A percentile compares a stretch with the other conserved stretches of the same genome.
phyloP scores from a whole-genome alignment of 2,888 invertebrate species.

The Patella depressa region DNA sequence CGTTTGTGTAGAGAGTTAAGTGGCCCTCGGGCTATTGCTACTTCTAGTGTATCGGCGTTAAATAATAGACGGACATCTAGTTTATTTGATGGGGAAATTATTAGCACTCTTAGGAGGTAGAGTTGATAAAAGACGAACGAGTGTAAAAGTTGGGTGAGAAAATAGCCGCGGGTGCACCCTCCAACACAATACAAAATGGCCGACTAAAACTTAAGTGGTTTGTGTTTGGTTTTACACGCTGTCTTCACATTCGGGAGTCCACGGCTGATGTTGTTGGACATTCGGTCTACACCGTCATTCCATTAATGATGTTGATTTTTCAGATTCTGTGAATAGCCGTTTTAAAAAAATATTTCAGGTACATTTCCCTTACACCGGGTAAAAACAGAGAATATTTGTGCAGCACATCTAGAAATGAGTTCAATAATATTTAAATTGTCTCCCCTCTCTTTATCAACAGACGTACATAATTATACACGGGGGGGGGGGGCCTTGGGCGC shows the following conservation, averaged over 20 bases:
- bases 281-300: constrained; percentile 1
- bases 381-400: too few relatives aligned
- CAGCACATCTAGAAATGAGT: too few relatives aligned
- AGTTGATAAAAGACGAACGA: neutral
- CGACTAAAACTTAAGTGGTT: neutral
- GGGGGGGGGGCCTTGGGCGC: too few relatives aligned
- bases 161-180: neutral
- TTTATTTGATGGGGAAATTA: neutral
- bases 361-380: too few relatives aligned
- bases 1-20: neutral
- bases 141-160: neutral
- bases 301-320: neutral
- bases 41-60: too few relatives aligned
- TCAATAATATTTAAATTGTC: too few relatives aligned
- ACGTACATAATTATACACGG: too few relatives aligned
- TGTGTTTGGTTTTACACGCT: constrained; percentile 1
- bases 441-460: too few relatives aligned
- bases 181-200: neutral
- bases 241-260: neutral
- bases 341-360: too few relatives aligned
- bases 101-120: neutral
- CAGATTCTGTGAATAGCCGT: neutral
- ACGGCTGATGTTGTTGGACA: neutral
- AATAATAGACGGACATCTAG: neutral
- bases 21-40: neutral